phyloP scores from a whole-genome alignment of 2,888 invertebrate species.

The Drosophila fungiperda region DNA sequence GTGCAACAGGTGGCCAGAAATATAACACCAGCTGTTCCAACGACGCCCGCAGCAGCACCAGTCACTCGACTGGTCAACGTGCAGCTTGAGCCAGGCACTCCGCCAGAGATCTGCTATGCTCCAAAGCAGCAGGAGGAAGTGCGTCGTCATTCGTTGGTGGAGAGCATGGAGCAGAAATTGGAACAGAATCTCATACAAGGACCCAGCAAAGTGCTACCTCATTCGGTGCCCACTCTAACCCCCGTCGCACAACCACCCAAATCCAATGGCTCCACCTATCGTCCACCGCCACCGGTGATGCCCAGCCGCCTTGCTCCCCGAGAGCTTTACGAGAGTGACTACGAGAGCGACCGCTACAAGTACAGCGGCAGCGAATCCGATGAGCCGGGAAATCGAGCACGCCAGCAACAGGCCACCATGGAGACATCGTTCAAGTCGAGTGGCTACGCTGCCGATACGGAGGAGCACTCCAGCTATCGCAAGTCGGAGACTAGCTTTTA shows the following conservation, averaged over 20 bases:
- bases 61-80: conserved; percentile 86
- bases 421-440: conserved; percentile 83
- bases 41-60: conserved; percentile 7
- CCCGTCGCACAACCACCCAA: conserved; percentile 81
- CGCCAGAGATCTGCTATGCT: conserved; percentile 89
- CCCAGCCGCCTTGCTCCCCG: conserved; percentile 87
- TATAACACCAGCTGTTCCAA: conserved; percentile 61
- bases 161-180: conserved; percentile 87
- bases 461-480: conserved; percentile 86
- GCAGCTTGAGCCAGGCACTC: conserved; percentile 88
- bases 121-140: conserved; percentile 85
- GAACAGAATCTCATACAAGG: conserved; percentile 86
- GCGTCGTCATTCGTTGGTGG: conserved; percentile 87
- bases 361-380: conserved; percentile 89
- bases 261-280: conserved; percentile 83
- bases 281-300: conserved; percentile 87
- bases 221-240: conserved; percentile 87
- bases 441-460: conserved; percentile 90
- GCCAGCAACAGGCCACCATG: conserved; percentile 76
- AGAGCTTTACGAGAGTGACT: conserved; percentile 88
- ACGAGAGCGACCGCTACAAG: conserved; percentile 90
- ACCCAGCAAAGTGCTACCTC: conserved; percentile 86
- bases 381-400: conserved; percentile 83
- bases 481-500: conserved; percentile 83
- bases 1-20: conserved; percentile 84